Conservation (phyloP, 2,113 vertebrate species). For the Orthonyx spaldingii region DNA sequence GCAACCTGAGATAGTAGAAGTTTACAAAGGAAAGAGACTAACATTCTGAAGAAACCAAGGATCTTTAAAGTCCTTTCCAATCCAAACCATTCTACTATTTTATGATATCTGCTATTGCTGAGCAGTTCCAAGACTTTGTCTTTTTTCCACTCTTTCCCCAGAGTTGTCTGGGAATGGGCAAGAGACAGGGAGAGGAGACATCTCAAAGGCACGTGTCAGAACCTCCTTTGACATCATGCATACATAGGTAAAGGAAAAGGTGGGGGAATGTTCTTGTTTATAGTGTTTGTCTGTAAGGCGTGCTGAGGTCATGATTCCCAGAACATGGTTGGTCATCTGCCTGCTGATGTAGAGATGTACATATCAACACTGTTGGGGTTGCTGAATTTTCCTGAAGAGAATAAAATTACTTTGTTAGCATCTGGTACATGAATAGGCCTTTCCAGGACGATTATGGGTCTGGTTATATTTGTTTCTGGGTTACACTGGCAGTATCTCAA, state of each 20-base stretch:
- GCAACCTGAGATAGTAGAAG: background rate
- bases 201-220: background rate
- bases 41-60: rapidly evolving
- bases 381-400: background rate
- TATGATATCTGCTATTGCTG: background rate
- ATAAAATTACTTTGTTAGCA: background rate
- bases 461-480: background rate
- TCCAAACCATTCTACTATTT: background rate
- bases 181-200: background rate
- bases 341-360: background rate
- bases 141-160: background rate
- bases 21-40: background rate
- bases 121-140: background rate
- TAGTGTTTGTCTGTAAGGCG: background rate
- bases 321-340: background rate
- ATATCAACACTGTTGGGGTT: background rate
- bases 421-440: background rate
- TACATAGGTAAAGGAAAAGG: background rate
- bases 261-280: background rate
- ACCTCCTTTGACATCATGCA: background rate
- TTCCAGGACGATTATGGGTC: background rate
- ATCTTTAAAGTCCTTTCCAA: background rate
- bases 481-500: background rate
- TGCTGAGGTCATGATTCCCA: background rate
- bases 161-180: rapidly evolving